Conservation (phyloP, 2,888 invertebrate species). For the Drosophila flavopinicola region DNA sequence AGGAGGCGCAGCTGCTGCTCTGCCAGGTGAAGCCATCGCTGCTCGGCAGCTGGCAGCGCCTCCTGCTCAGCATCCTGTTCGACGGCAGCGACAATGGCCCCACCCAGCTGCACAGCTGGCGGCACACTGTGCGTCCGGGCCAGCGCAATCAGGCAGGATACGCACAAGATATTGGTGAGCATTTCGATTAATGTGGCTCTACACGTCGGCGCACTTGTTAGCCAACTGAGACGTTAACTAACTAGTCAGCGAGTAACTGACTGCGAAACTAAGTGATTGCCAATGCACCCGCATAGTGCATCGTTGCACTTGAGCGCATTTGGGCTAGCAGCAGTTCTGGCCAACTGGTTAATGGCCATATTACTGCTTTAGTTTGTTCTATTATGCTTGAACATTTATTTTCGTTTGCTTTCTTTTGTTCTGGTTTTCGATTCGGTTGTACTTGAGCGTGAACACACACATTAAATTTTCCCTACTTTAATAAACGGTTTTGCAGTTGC, state of each 20-base stretch:
- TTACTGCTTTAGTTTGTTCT: conserved; percentile 55
- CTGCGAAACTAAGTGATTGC: background rate
- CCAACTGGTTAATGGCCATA: conserved; percentile 42
- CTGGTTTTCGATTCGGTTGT: conserved; percentile 69
- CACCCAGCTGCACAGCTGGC: conserved; percentile 55
- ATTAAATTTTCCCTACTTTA: conserved; percentile 75
- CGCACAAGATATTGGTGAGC: conserved; percentile 20
- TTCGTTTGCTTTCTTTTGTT: conserved; percentile 56
- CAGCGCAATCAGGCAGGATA: conserved; percentile 42
- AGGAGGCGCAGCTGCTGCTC: conserved; percentile 54
- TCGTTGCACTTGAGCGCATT: conserved; percentile 67
- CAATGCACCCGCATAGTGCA: conserved; percentile 32
- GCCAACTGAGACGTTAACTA: conserved; percentile 33
- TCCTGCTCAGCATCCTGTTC: conserved; percentile 59
- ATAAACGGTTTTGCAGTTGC: conserved; percentile 63
- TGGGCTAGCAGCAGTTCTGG: conserved; percentile 39
- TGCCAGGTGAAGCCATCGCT: conserved; percentile 27
- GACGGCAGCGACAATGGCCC: conserved; percentile 68
- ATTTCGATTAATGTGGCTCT: conserved; percentile 49
- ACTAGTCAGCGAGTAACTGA: conserved; percentile 7
- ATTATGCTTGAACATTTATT: conserved; percentile 25
- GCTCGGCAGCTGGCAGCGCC: conserved; percentile 21
- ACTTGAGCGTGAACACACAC: conserved; percentile 75
- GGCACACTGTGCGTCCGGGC: conserved; percentile 40
- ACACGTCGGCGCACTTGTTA: conserved; percentile 46